Evolutionary conservation across 2,888 invertebrate genomes (phyloP), one percentile per base, ranked within the genome.

Genomic region (Ormyrus rosae): DNA sequence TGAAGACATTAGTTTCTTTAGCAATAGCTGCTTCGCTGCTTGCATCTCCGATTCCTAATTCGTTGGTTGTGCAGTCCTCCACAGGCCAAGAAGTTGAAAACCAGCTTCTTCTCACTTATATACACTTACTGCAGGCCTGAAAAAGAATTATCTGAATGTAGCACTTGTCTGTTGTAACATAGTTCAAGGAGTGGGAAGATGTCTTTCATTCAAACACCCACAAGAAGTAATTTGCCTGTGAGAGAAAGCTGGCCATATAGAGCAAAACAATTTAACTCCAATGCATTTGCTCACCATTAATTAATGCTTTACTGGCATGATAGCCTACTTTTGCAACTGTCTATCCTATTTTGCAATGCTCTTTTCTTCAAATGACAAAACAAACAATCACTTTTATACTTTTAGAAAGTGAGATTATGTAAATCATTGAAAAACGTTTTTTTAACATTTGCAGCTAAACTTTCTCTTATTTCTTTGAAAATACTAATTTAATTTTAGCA

Each of bases 171-270:
- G 53, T 46, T 77, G 68, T 64, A 73, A 75, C 19, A 61, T 51
- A 71, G 68, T 56, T 60, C 10, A 60, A 55, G n/a, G 34, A 67
- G 77, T 82, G 61, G 79, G 80, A 70, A 53, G 69, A 82, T 78
- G 60, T 50, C 60, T 75, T 56, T 68, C 80, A 77, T 82, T 80
- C 76, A 69, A 77, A 69, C 77, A 9, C 80, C 73, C 60, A 82
- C 76, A 63, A 78, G 61, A 67, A 80, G 45, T 50, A 13, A 76
- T 79, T 82, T 79, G 68, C 76, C 72, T 80, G 10, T 58, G 46
- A 78, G 77, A 82, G 82, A 78, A 81, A 81, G 78, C 74, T 7
- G 72, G 64, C 75, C 72, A 61, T 78, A 61, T 48, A 72, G 46
- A 75, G 71, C 71, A 61, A 80, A 74, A 56, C 58, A 53, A 58